Percentiles rank a stretch among this genome's conserved stretches.
These are phyloP conservation scores for Dysmachus trigonus DNA, from an alignment of 2,888 invertebrate species.

Conservation along the genomic window DNA sequence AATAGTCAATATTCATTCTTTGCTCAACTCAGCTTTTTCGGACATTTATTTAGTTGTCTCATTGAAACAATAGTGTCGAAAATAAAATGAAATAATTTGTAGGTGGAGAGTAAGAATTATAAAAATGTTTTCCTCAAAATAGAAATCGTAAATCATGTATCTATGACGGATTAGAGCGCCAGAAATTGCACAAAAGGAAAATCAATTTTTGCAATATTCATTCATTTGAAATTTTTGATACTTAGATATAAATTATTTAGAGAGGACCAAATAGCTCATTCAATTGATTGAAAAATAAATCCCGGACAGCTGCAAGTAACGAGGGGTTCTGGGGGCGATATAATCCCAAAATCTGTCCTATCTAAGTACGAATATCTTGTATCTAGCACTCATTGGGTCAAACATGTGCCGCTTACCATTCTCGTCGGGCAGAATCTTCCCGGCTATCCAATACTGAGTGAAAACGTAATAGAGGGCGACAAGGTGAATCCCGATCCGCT, in stretches of 20 bases:
- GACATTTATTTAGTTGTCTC: background rate
- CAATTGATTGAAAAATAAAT: background rate
- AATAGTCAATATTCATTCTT: background rate
- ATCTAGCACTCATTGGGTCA: background rate
- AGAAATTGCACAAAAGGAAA: background rate
- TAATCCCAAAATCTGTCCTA: background rate
- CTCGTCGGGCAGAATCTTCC: conserved; percentile 45
- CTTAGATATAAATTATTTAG: no score
- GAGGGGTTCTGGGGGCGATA: background rate
- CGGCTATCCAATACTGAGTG: conserved; percentile 45
- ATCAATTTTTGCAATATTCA: no score
- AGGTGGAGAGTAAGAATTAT: no score
- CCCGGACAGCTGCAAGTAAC: background rate
- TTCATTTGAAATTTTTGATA: no score
- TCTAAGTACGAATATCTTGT: background rate
- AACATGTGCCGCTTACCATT: conserved; percentile 40
- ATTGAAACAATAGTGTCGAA: background rate
- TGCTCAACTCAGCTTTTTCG: no score
- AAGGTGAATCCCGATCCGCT: conserved; percentile 31
- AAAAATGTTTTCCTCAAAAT: no score
- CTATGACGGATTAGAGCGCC: no score
- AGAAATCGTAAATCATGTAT: no score
- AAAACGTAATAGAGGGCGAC: conserved; percentile 32
- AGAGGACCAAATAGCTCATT: background rate
- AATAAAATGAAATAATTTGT: background rate